A percentile compares a stretch with the other conserved stretches of the same genome.
Conservation (phyloP, 2,888 invertebrate genomes). For the Rhagonycha fulva region DNA sequence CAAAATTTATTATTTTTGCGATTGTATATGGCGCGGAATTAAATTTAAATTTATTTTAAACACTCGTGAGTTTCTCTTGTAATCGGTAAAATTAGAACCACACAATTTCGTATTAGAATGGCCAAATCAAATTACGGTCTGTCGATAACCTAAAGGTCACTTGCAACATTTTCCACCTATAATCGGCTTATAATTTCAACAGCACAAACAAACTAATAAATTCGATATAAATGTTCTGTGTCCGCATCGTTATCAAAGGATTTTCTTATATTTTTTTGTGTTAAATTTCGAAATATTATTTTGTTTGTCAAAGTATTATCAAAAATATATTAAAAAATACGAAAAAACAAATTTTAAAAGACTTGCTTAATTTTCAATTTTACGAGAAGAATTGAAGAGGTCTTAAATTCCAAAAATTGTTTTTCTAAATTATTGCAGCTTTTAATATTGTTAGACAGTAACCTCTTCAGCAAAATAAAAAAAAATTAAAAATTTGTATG, state of each 20-base stretch:
- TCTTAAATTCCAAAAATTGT: too few relatives aligned
- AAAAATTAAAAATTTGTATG: too few relatives aligned
- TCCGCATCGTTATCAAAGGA: neutral
- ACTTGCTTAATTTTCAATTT: too few relatives aligned
- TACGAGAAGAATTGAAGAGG: too few relatives aligned
- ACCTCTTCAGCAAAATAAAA: too few relatives aligned
- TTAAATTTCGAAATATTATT: neutral
- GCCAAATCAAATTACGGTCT: slow-evolving; percentile 1
- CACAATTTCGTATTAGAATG: neutral
- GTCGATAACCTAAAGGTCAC: slow-evolving; percentile 1
- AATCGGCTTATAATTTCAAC: neutral
- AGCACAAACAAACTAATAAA: neutral
- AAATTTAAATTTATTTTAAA: neutral
- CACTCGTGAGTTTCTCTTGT: neutral
- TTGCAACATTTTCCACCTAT: neutral
- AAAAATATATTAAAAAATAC: too few relatives aligned
- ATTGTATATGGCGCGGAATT: neutral
- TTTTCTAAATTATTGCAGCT: too few relatives aligned
- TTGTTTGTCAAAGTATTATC: neutral
- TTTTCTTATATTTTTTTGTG: neutral
- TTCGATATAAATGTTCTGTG: neutral
- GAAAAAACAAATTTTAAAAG: too few relatives aligned
- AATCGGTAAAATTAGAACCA: neutral
- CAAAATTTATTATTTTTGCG: neutral
- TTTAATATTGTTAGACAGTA: too few relatives aligned